Base-by-base conservation (phyloP, 2,888 invertebrate species). In the Fragum whitleyi region DNA sequence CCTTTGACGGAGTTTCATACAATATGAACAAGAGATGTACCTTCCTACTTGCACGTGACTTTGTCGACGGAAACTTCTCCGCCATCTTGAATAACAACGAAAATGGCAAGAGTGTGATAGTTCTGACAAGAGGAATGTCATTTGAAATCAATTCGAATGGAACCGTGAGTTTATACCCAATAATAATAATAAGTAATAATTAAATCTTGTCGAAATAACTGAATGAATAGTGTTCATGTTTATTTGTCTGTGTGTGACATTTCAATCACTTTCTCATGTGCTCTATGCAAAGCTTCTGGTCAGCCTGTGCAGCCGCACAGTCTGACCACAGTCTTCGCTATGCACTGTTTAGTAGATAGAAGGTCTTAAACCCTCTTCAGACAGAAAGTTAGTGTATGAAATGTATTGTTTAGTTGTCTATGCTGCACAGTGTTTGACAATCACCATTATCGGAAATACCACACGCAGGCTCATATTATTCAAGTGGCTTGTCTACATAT, bases 11-110 rank as follows among this genome's bases (percentile, higher is more conserved):
- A 77, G 95, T 95, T 32, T 96, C 97, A 86, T 96, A 96, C 92
- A 96, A 96, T n/a, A 96, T 97, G 87, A 95, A 95, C 0, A 96
- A 96, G 57, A 94, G 95, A 0, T 97, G 98, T 91, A 96, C 96
- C 0, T 98, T 97, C 95, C 94, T 98, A 0, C 95, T 98, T 71
- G 96, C 97, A 0, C 96, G 96, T 70, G 98, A 98, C 94, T 97
- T 97, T 92, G 95, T 96, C 21, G 96, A 96, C 89, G 95, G 96
- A 83, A 96, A 97, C 94, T 98, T 98, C 94, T 96, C 97, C 0
- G 95, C 98, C 0, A 26, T 65, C 42, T 39, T 74, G 19, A 32
- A 74, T 53, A 74, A 67, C 6, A 26, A 42, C 32, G 68, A 28
- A 42, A 57, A 77, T 65, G 82, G 80, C 77, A 88, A 87, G 73